Percentiles rank a stretch among this genome's conserved stretches.
phyloP scores from a whole-genome alignment of 2,888 invertebrate species.

The Odontocerum albicorne region DNA sequence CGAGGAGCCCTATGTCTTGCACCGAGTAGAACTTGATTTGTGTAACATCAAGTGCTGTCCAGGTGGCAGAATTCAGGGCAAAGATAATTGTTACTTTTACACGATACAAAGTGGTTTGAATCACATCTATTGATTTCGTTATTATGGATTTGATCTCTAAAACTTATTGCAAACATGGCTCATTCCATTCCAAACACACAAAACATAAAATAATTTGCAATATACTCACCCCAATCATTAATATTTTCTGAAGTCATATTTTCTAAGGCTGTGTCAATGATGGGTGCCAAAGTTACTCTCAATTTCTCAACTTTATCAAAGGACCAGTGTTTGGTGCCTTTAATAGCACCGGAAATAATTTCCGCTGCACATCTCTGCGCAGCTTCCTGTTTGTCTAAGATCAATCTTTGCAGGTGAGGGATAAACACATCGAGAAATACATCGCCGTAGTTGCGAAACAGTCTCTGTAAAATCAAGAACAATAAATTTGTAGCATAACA shows the following conservation, averaged over 20 bases:
- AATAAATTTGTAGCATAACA: no score
- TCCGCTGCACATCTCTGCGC: conserved; percentile 84
- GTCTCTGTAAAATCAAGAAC: conserved; percentile 51
- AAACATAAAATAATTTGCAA: no score
- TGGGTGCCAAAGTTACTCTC: conserved; percentile 63
- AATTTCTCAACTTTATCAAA: conserved; percentile 61
- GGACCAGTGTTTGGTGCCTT: conserved; percentile 84
- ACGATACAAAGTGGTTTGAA: no score
- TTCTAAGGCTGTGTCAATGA: conserved; percentile 70
- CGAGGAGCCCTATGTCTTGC: no score
- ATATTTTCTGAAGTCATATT: conserved; percentile 74
- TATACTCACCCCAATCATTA: conserved; percentile 72
- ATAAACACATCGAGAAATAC: conserved; percentile 62
- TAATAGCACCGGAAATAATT: conserved; percentile 73
- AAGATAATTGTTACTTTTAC: no score
- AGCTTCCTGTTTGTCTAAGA: conserved; percentile 70
- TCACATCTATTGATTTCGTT: no score
- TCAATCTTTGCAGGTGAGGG: conserved; percentile 66
- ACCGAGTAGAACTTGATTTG: no score
- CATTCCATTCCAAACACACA: no score
- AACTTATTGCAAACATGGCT: no score
- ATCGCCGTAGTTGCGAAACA: conserved; percentile 80
- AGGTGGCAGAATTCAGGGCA: no score
- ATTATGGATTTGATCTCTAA: no score
- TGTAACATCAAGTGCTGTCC: no score